Evolutionary conservation across 2,888 invertebrate species (phyloP), one percentile per base, ranked within the genome.

Genomic region (Aspidiotus rigidus): DNA sequence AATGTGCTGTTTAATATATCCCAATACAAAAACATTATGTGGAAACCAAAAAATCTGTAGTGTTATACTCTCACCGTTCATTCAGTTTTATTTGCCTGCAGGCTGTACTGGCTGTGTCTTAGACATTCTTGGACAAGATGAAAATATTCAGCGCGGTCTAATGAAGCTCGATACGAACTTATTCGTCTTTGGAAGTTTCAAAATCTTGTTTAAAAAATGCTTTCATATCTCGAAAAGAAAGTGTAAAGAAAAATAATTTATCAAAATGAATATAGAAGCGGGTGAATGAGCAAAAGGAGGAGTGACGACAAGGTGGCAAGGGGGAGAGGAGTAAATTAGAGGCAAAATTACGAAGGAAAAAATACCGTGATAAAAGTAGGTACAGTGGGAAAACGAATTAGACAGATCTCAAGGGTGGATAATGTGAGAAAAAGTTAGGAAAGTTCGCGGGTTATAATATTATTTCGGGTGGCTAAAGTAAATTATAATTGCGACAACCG

Each of bases 401-500:
- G 57, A 42, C n/a, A n/a, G 57, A 66, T 66, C 66, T 66, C 66
- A 1, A 41, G 66, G 57, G 66, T 57, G 66, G 66, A 28, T 66
- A 66, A 66, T 66, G 57, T 66, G 66, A 57, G 66, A 66, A 66
- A 57, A 66, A 66, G 66, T 66, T 66, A 56, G 42, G 66, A 41
- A 59, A 66, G 66, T 66, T 66, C 56, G 66, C 66, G 57, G 57
- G 66, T 66, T 66, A 66, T 66, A 57, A 66, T 57, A 57, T 66
- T 66, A 66, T 66, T 66, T 57, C 57, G 57, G 28, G 5, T 57
- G 66, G 66, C 66, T 66, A 66, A 66, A 66, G 66, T 66, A 66
- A 66, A 66, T 66, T 66, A 66, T 66, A 66, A 66, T 66, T 66
- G 66, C 66, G 66, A 66, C 28, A 28, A 28, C 66, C 66, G 59